A percentile compares a stretch with the other conserved stretches of the same genome.
Conservation (phyloP, 2,888 invertebrate genomes). For the Pterostichus madidus region DNA sequence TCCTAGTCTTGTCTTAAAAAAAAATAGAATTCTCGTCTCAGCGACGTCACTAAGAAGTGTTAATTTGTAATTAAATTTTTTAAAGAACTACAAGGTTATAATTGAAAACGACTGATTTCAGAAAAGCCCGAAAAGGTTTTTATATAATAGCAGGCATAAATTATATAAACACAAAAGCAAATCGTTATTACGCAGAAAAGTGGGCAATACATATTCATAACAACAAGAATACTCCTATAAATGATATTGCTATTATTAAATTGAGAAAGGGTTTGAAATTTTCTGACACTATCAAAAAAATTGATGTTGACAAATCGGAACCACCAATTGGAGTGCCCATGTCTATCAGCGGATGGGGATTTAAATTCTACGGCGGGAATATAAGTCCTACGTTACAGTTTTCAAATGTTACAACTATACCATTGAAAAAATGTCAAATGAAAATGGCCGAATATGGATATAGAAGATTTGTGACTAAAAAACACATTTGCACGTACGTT, state of each 20-base stretch:
- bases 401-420: neutral
- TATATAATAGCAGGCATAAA: neutral
- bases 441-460: neutral
- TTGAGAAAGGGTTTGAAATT: neutral
- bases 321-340: neutral
- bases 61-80: too few species aligned
- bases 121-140: neutral
- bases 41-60: too few species aligned
- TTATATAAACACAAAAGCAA: neutral
- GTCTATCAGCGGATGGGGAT: conserved; percentile 1
- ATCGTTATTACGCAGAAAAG: neutral
- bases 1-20: too few species aligned
- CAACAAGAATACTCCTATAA: neutral
- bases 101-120: neutral
- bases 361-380: neutral
- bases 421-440: neutral
- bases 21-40: too few species aligned
- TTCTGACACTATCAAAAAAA: neutral
- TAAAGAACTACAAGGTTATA: too few species aligned
- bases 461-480: neutral
- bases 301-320: neutral
- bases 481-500: neutral
- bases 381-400: neutral
- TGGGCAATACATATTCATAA: neutral
- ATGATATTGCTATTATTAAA: conserved; percentile 2